phyloP scores from a whole-genome alignment of 2,797 vertebrate genomes.

The Cossypha polioptera region DNA sequence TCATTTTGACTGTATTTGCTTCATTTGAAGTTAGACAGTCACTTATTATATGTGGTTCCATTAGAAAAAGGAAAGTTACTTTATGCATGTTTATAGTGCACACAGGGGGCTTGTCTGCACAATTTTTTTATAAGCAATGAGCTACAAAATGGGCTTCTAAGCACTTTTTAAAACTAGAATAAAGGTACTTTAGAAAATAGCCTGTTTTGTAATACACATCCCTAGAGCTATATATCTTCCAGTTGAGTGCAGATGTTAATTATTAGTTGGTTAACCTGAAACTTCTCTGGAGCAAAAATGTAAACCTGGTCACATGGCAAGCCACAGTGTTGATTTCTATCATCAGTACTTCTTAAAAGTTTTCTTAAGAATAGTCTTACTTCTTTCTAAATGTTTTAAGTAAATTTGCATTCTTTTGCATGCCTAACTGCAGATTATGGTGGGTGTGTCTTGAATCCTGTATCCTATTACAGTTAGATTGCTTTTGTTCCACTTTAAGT shows the following conservation, averaged over 20 bases:
- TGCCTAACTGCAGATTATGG: neutral
- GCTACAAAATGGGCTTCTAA: constrained; percentile 8
- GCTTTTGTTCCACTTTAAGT: neutral
- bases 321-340: constrained; percentile 6
- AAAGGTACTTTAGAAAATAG: constrained; percentile 28
- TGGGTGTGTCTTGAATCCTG: neutral
- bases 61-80: neutral
- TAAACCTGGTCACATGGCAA: constrained; percentile 14
- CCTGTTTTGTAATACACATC: constrained; percentile 43
- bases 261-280: constrained; percentile 63
- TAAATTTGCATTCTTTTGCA: neutral
- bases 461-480: neutral
- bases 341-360: neutral
- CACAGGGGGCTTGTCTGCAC: neutral
- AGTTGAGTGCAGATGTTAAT: constrained; percentile 56
- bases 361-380: neutral
- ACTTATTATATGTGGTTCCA: neutral
- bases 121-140: constrained; percentile 6
- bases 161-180: neutral
- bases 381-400: neutral
- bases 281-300: constrained; percentile 21
- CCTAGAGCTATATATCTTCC: constrained; percentile 44
- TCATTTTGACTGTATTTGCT: neutral
- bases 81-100: neutral
- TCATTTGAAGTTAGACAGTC: neutral